Base-by-base conservation (phyloP, 2,113 vertebrate species). In the Penelope pileata region DNA sequence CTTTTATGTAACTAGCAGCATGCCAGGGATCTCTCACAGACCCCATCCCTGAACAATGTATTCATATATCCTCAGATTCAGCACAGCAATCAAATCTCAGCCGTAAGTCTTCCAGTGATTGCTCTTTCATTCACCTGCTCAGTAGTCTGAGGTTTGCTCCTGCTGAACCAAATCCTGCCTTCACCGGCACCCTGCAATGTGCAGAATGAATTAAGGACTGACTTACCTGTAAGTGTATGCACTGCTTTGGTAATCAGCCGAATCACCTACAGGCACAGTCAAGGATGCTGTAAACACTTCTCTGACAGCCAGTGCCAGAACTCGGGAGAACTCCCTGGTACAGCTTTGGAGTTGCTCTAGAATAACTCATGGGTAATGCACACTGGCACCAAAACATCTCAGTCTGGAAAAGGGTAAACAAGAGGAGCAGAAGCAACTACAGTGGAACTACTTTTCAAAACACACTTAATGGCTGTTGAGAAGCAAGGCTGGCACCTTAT, bases 1-100 rank as follows among this genome's bases (percentile, higher is more conserved):
- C 79, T 88, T 96, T 92, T 66, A 93, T 45, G 43, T 74, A 92
- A 90, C 40, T 24, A 82, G 51, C 62, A 97, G 47, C 64, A 42
- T 56, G 42, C 59, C 62, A 90, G 73, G 90, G 36, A 84, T 93
- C 94, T 93, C 93, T 94, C 8, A 1, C 10, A 63, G 62, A 84
- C 83, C 43, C 29, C 32, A 42, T 64, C 48, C 72, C 50, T 53
- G 54, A 93, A 84, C 73, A 95, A 13, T 22, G 29, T 24, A 19
- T 74, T 47, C 66, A 30, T 11, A 43, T 32, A 83, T 68, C 47
- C 34, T 30, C 43, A 86, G 67, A 93, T 88, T 87, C 63, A 85
- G 56, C 56, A 78, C 90, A 34, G 42, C 64, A 87, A 38, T 87
- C 59, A 76, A 54, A 94, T 32, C 53, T 79, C 26, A 47, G 15